phyloP scores from a whole-genome alignment of 1,140 invertebrate genomes.

The Drosophila leontia region DNA sequence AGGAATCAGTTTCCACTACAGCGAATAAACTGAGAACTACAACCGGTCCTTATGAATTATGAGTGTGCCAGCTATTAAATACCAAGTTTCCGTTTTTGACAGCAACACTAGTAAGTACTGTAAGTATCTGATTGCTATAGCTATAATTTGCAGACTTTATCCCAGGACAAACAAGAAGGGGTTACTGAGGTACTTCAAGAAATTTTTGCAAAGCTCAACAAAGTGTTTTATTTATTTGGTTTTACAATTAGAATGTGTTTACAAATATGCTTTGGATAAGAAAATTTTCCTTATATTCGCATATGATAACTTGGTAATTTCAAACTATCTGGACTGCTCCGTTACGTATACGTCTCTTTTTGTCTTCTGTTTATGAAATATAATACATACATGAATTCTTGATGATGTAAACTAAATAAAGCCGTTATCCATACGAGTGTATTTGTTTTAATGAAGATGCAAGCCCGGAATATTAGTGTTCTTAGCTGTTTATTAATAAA shows the following conservation, averaged over 20 bases:
- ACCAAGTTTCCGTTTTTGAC: conserved; percentile 5
- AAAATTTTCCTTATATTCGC: background rate
- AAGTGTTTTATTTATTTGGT: background rate
- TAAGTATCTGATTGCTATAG: conserved; percentile 1
- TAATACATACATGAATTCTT: background rate
- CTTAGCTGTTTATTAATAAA: too few relatives aligned
- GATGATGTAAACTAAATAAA: background rate
- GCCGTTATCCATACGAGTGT: too few relatives aligned
- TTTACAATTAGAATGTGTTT: background rate
- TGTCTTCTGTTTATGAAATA: background rate
- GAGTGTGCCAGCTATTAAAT: conserved; percentile 8
- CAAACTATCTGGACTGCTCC: background rate
- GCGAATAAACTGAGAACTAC: conserved; percentile 19
- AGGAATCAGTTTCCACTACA: conserved; percentile 23
- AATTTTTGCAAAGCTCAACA: background rate
- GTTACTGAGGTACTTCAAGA: background rate
- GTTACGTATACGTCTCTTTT: background rate
- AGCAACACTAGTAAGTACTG: conserved; percentile 10
- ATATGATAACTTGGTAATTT: background rate
- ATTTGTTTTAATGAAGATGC: too few relatives aligned
- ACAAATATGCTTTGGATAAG: background rate
- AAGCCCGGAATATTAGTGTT: too few relatives aligned
- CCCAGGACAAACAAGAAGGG: background rate
- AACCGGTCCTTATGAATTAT: conserved; percentile 23
- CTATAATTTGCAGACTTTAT: conserved; percentile 1